phyloP scores from a whole-genome alignment of 2,888 invertebrate genomes.

The Clistopyga incitator region DNA sequence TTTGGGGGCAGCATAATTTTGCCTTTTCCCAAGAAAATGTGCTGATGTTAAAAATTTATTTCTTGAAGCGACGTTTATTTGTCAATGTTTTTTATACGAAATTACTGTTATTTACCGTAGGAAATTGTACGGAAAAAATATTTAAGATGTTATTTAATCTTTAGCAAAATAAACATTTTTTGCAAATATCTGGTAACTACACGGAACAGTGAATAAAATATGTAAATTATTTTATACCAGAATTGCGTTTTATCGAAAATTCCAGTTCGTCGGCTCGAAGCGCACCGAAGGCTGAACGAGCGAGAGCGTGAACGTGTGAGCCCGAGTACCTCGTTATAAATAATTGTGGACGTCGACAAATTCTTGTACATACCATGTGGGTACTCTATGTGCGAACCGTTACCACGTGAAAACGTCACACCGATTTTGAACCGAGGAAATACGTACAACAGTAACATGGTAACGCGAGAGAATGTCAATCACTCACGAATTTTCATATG shows the following conservation, averaged over 20 bases:
- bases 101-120: no score
- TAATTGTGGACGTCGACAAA: constrained; percentile 44
- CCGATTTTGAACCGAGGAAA: neutral
- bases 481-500: constrained; percentile 10
- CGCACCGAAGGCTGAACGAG: neutral
- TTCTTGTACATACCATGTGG: constrained; percentile 27
- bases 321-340: constrained; percentile 55
- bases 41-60: no score
- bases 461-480: constrained; percentile 35
- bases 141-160: neutral
- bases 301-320: constrained; percentile 1
- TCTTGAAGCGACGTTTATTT: no score
- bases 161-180: neutral
- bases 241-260: constrained; percentile 26
- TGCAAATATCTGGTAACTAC: neutral
- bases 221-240: constrained; percentile 1
- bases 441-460: constrained; percentile 18
- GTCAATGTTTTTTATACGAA: no score
- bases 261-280: neutral
- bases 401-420: neutral
- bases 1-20: no score
- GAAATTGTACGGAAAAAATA: neutral
- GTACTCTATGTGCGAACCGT: neutral
- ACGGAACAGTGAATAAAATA: constrained; percentile 7
- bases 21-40: no score